Conservation (phyloP, 2,888 invertebrate species). For the Trissoscelio sp. region DNA sequence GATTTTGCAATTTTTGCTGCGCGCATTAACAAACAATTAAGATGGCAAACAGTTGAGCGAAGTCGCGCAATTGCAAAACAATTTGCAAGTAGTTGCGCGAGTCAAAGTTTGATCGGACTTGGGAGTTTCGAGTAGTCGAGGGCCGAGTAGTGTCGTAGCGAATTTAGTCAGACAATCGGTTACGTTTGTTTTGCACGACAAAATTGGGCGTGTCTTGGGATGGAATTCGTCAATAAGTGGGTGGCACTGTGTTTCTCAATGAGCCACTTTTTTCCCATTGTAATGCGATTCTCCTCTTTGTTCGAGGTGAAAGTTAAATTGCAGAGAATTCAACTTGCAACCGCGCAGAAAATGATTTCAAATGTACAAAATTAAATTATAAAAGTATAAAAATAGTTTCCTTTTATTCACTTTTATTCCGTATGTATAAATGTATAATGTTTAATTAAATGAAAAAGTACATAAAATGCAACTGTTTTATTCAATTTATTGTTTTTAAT, state of each 20-base stretch:
- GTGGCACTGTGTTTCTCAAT: conserved; percentile 45
- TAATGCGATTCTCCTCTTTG: conserved; percentile 28
- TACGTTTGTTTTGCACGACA: conserved; percentile 30
- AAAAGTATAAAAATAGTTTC: no score
- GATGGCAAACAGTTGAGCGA: not conserved
- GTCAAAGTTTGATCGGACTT: conserved; percentile 33
- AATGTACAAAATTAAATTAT: no score
- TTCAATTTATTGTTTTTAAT: no score
- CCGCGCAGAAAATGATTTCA: no score
- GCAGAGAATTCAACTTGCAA: not conserved
- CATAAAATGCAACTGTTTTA: no score
- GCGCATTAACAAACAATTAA: not conserved
- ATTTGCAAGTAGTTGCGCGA: conserved; percentile 23
- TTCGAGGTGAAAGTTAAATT: not conserved
- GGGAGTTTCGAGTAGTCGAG: not conserved
- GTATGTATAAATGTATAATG: no score
- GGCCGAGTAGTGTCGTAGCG: conserved; percentile 26
- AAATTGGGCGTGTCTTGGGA: conserved; percentile 45
- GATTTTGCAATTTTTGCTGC: no score
- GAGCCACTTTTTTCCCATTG: conserved; percentile 29
- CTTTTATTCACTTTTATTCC: no score
- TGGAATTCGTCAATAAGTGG: conserved; percentile 49
- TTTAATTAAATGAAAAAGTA: no score
- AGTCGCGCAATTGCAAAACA: not conserved
- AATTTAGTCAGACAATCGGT: conserved; percentile 47